Percentiles rank a stretch among this genome's conserved stretches.
phyloP scores from a whole-genome alignment of 1,140 invertebrate genomes.

The Drosophila pseudoananassae region DNA sequence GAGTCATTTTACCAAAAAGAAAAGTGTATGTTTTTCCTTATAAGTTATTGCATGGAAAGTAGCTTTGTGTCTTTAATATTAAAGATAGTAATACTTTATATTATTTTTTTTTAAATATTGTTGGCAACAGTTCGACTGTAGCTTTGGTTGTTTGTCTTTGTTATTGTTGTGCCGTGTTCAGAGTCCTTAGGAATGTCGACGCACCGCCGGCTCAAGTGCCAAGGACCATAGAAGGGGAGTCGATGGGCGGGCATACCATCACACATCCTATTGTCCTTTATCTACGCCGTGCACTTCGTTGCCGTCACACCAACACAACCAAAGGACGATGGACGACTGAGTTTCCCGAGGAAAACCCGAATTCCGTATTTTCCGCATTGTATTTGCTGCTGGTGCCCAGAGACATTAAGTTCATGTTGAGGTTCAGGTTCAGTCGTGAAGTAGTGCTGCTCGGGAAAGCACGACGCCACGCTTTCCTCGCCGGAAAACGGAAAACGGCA shows the following conservation, averaged over 20 bases:
- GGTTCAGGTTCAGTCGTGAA: conserved; percentile 68
- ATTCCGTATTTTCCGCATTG: conserved; percentile 54
- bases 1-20: conserved; percentile 45
- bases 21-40: conserved; percentile 21
- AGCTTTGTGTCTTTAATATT: no score
- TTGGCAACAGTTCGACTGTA: not conserved
- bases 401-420: conserved; percentile 40
- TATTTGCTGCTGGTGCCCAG: conserved; percentile 50
- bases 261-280: conserved; percentile 42
- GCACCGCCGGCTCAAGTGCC: conserved; percentile 33
- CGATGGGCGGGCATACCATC: conserved; percentile 9
- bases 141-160: conserved; percentile 33
- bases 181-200: conserved; percentile 66
- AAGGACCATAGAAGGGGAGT: not conserved
- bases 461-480: conserved; percentile 36
- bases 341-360: conserved; percentile 30
- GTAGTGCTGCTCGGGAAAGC: conserved; percentile 75
- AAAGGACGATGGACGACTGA: conserved; percentile 36
- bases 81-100: not conserved
- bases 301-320: conserved; percentile 51
- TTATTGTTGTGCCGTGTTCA: conserved; percentile 49
- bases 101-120: not conserved
- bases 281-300: conserved; percentile 68
- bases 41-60: not conserved
- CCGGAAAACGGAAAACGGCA: not conserved